phyloP scores from a whole-genome alignment of 2,113 vertebrate genomes.

The Tetraodon nigroviridis region DNA sequence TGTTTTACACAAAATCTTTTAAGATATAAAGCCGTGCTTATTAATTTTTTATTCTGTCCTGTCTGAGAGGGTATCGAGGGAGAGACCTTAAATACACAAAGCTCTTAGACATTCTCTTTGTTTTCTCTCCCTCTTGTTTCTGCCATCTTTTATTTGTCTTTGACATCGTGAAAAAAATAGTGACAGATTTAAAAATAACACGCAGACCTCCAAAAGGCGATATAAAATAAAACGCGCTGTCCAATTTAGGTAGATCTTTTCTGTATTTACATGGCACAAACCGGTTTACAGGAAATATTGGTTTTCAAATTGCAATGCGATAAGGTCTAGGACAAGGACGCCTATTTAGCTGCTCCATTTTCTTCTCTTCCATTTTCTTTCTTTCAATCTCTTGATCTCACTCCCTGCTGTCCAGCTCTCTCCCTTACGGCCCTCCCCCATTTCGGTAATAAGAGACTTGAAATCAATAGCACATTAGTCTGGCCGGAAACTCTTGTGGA shows the following conservation, averaged over 20 bases:
- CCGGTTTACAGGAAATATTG: slow-evolving; percentile 8
- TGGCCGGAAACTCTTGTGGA: slow-evolving; percentile 75
- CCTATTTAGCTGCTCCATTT: slow-evolving; percentile 4
- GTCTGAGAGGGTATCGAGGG: slow-evolving; percentile 68
- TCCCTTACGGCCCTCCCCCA: slow-evolving; percentile 43
- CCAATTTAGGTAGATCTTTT: slow-evolving; percentile 19
- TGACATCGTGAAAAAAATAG: slow-evolving; percentile 21
- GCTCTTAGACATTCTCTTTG: slow-evolving; percentile 65
- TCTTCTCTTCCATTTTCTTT: slow-evolving; percentile 44
- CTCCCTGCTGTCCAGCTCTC: slow-evolving; percentile 55
- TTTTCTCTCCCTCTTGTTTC: slow-evolving; percentile 35
- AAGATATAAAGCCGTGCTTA: slow-evolving; percentile 66
- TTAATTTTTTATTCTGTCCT: slow-evolving; percentile 73
- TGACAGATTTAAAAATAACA: slow-evolving; percentile 30
- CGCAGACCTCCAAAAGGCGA: slow-evolving; percentile 30
- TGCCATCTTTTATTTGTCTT: slow-evolving; percentile 23
- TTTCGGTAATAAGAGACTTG: slow-evolving; percentile 74
- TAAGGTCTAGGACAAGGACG: slow-evolving; percentile 38
- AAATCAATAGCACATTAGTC: slow-evolving; percentile 82
- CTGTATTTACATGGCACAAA: slow-evolving; percentile 12
- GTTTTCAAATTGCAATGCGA: slow-evolving; percentile 17
- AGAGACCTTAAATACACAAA: slow-evolving; percentile 67
- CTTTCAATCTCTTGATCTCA: slow-evolving; percentile 53
- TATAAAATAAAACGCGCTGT: slow-evolving; percentile 28
- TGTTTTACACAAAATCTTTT: slow-evolving; percentile 58